Percentiles rank a stretch among this genome's conserved stretches.
These are phyloP conservation scores for Pelosia muscerda DNA, from an alignment of 2,888 invertebrate species.

Conservation along the genomic window DNA sequence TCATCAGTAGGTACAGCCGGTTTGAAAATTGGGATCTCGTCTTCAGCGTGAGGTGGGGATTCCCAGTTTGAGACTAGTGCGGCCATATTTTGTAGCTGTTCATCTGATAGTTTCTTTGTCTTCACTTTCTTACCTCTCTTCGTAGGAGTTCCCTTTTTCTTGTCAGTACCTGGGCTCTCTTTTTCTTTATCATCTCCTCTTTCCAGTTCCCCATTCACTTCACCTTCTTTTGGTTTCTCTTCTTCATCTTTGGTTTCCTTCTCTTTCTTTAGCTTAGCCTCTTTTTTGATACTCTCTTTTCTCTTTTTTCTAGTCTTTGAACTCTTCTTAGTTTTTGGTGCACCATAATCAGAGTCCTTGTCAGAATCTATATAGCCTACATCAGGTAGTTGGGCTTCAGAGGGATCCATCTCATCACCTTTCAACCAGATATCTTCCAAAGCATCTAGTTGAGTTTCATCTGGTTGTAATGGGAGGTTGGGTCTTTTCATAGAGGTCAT, in stretches of 20 bases:
- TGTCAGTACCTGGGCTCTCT: constrained; percentile 40
- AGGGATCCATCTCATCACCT: constrained; percentile 91
- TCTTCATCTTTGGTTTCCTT: constrained; percentile 48
- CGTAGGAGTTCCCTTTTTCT: constrained; percentile 41
- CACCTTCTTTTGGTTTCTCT: constrained; percentile 47
- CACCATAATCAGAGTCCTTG: constrained; percentile 80
- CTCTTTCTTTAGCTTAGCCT: constrained; percentile 52
- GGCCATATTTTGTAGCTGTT: constrained; percentile 72
- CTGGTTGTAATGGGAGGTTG: constrained; percentile 85
- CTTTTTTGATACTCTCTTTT: constrained; percentile 64
- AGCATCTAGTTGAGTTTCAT: constrained; percentile 91
- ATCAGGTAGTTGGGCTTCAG: constrained; percentile 80
- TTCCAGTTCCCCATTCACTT: constrained; percentile 27
- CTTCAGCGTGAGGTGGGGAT: constrained; percentile 69
- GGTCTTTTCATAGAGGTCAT: constrained; percentile 82
- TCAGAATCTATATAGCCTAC: constrained; percentile 83
- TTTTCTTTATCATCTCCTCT: constrained; percentile 44
- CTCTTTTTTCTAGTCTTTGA: constrained; percentile 65
- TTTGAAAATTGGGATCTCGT: constrained; percentile 47
- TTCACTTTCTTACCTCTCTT: constrained; percentile 61
- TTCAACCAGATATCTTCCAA: constrained; percentile 93
- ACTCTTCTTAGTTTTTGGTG: constrained; percentile 63
- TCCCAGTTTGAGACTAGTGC: constrained; percentile 75
- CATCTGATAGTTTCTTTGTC: constrained; percentile 71
- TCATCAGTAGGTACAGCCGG: constrained; percentile 30